Conservation (phyloP, 2,113 vertebrate genomes). For the Paracanthobrama guichenoti region DNA sequence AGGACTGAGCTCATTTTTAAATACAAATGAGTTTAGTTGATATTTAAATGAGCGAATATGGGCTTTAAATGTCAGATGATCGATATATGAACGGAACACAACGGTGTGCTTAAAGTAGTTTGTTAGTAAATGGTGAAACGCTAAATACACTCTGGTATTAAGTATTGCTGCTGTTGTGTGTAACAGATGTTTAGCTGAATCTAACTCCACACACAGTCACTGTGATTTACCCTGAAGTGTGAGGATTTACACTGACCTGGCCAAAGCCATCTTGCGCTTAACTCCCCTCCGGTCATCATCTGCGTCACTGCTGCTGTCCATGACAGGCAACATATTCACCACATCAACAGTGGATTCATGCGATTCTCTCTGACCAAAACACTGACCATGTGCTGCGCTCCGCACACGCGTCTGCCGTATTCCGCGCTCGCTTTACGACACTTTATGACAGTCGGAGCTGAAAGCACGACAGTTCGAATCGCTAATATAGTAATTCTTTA, state of each 20-base stretch:
- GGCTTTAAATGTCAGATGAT: not conserved
- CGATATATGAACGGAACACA: not conserved
- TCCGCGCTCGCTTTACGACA: constrained; percentile 56
- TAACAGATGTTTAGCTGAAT: not conserved
- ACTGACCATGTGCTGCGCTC: constrained; percentile 46
- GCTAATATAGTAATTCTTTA: too few relatives aligned
- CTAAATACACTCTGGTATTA: not conserved
- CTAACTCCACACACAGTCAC: not conserved
- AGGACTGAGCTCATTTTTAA: too few relatives aligned
- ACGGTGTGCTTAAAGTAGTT: not conserved
- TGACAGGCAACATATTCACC: not conserved
- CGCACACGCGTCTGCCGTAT: constrained; percentile 50
- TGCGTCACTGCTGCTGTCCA: not conserved
- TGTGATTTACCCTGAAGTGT: not conserved
- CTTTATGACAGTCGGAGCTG: constrained; percentile 9
- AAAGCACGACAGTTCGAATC: too few relatives aligned
- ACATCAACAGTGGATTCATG: not conserved
- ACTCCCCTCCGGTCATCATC: constrained; percentile 56
- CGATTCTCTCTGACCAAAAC: not conserved
- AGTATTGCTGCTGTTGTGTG: not conserved
- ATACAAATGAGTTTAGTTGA: not conserved
- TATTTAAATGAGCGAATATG: not conserved
- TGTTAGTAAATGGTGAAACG: not conserved
- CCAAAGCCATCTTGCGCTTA: constrained; percentile 74
- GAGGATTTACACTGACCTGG: constrained; percentile 55